These are phyloP conservation scores for Saxidomus purpurata DNA, from an alignment of 1,140 invertebrate genomes.

Conservation along the genomic window DNA sequence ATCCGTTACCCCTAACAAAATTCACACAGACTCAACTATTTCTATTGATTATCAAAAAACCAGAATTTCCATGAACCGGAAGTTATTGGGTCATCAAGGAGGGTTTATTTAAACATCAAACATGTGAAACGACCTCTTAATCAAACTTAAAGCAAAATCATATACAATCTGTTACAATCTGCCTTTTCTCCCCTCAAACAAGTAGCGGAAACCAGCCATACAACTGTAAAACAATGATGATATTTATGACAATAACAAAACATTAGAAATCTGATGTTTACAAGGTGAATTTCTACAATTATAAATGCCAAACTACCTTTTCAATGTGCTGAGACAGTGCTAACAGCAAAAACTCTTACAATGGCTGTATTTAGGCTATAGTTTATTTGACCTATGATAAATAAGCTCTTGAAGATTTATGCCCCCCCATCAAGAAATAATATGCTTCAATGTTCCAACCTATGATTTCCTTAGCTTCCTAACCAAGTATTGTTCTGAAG, in stretches of 20 bases:
- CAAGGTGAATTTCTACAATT: not conserved
- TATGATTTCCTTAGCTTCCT: too few relatives aligned
- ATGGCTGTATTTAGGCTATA: too few relatives aligned
- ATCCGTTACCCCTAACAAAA: not conserved
- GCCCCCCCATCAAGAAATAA: too few relatives aligned
- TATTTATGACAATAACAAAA: slow-evolving; percentile 32
- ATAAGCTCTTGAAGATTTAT: too few relatives aligned
- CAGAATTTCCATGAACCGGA: slow-evolving; percentile 10
- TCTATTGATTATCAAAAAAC: slow-evolving; percentile 6
- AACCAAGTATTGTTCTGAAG: too few relatives aligned
- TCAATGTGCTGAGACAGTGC: not conserved
- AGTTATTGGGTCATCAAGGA: slow-evolving; percentile 20
- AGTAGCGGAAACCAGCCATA: not conserved
- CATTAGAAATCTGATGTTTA: slow-evolving; percentile 16
- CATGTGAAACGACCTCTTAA: not conserved
- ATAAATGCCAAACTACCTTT: not conserved
- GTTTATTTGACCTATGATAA: too few relatives aligned
- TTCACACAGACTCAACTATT: not conserved
- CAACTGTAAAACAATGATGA: slow-evolving; percentile 24
- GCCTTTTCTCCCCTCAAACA: not conserved
- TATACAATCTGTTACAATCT: slow-evolving; percentile 19
- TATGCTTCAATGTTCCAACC: too few relatives aligned
- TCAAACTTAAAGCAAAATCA: slow-evolving; percentile 1
- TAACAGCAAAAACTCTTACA: too few relatives aligned
- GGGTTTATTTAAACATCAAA: slow-evolving; percentile 17